Evolutionary conservation across 2,797 vertebrate genomes (phyloP), one percentile per base, ranked within the genome.

Genomic region (Manis pentadactyla): DNA sequence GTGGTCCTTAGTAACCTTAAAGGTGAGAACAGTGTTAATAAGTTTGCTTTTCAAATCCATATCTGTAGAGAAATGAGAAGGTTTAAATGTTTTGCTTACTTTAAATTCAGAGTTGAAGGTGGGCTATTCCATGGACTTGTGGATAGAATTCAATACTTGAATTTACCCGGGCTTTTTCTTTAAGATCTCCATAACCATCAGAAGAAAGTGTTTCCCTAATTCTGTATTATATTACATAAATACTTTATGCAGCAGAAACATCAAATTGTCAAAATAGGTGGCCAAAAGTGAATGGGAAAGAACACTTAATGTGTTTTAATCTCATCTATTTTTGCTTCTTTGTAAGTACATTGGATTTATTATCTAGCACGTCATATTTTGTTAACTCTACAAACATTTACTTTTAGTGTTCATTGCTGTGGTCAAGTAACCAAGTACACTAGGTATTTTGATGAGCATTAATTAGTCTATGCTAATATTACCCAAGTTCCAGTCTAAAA

Each of bases 61-160:
- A 89, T 87, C 42, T 75, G 18, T 77, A 68, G 15, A 61, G 29
- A 74, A 61, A 27, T 25, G 19, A 34, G 86, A 94, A 92, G 11
- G 23, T 79, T 63, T 96, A 86, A 94, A 71, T 69, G 51, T n/a
- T 94, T 89, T 78, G 25, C 27, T 90, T 81, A 69, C 23, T 51
- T 93, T 97, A 96, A 95, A 27, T 97, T 94, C n/a, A 92, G 37
- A 96, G 15, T 77, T 73, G 57, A 95, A 88, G 85, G 57, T 49
- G 75, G 29, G 93, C 2, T 95, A 53, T 94, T 93, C 34, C 49
- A 64, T 84, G 49, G 46, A 78, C 21, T 94, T 90, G 9, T 53
- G 42, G 42, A 81, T 93, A 89, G 96, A 97, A 86, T 94, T 91
- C 51, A 79, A 14, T 94, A 61, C n/a, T 94, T 97, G 29, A 2